Evolutionary conservation across 2,888 invertebrate species (phyloP), one percentile per base, ranked within the genome.

Genomic region (Pardosa pseudoannulata): DNA sequence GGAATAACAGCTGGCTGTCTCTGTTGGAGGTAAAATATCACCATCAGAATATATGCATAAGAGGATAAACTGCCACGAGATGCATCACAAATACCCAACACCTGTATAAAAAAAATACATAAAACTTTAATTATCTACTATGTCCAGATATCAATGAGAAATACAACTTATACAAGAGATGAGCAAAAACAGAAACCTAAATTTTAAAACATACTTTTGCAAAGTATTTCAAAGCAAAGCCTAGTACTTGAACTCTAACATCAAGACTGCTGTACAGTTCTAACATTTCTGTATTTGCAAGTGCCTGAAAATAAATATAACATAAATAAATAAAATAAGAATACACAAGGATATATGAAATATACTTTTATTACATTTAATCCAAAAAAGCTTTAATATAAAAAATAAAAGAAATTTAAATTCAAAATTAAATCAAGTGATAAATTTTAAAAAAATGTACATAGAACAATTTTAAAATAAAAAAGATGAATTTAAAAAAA

Each of bases 41-140:
- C 91, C 93, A 94, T 93, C 65, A 94, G 90, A 85, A 93, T 93
- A 90, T 93, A 94, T 28, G 93, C 93, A 90, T 94, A 94, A 0
- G 94, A 94, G 23, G 94, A 94, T 36, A 94, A 91, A 83, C 93
- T 93, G 31, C 94, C 94, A 80, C 92, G 91, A 0, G 93, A 93
- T 0, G 94, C 94, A 91, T 94, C 94, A 67, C 93, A 93, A 70
- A 94, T 93, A 86, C 92, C 93, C 90, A 93, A 93, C 6, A 91
- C 89, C 92, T 92, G 80, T 5, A 89, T 87, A n/a, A n/a, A n/a
- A n/a, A n/a, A n/a, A n/a, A n/a, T n/a, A n/a, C n/a, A n/a, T n/a
- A n/a, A n/a, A n/a, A n/a, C n/a, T n/a, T n/a, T n/a, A n/a, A n/a
- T n/a, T n/a, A n/a, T n/a, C n/a, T n/a, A n/a, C n/a, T n/a, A n/a